Evolutionary conservation across 2,888 invertebrate species (phyloP), one percentile per base, ranked within the genome.

Genomic region (Dorcus parallelipipedus): DNA sequence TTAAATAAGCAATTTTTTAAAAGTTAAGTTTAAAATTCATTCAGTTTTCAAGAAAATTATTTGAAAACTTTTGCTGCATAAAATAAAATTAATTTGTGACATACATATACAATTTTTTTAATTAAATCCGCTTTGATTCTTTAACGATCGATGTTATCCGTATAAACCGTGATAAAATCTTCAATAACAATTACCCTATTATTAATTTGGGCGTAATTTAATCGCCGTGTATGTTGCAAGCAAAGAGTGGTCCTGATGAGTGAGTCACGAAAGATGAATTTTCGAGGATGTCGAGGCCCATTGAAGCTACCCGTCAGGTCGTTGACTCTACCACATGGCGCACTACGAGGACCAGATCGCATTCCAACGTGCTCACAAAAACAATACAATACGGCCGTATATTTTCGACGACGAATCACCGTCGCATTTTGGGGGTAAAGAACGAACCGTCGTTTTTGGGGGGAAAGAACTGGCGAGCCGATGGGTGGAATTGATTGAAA

Each of bases 311-410:
- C 56, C 60, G 54, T 48, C 56, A 61, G 67, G 71, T 71, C 71
- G 68, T 69, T 71, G 71, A 71, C 71, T 64, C 61, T 54, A 57
- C 69, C 68, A 71, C 71, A 69, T 70, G 69, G 69, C 66, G 51
- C 59, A 60, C 63, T 60, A 60, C 57, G 58, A 61, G 58, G 63
- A 60, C 65, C 65, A 64, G 67, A 66, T 66, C 67, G 70, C 70
- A 70, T 71, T 70, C 70, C 70, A 63, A 56, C 62, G 63, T 60
- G 56, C 61, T 62, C 61, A 60, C 62, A 65, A 66, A 68, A 67
- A 68, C 66, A 64, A 59, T 63, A 62, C 51, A 56, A 58, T 45
- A 40, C 55, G 56, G 52, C 54, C 58, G 56, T 60, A 59, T 61
- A 63, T 64, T 7, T 33, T 33, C 26, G 26, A 33, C 26, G 26